Base-by-base conservation (phyloP, 64 coral and sea anemone species). In the Dendrophyllia cribrosa region DNA sequence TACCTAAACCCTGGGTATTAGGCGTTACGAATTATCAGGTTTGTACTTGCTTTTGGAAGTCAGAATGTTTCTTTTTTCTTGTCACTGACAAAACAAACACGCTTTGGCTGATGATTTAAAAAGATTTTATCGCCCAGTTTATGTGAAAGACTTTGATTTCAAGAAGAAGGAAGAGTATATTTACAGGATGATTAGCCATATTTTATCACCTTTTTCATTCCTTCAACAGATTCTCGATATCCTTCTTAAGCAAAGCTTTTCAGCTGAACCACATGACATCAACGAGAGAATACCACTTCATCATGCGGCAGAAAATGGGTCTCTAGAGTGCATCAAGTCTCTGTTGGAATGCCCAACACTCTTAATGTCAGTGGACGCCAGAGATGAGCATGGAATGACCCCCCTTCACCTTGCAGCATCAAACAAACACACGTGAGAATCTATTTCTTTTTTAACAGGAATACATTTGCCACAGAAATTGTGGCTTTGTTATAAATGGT, bases 261-360 rank as follows among this genome's bases (percentile, higher is more conserved):
- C 9, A 20, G 3, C 46, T 0, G 47, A 23, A 48, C 61, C 66
- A 51, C 15, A 65, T 6, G 80, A 84, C 20, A 67, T 67, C 3
- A 68, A 84, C 16, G 61, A 62, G 9, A 68, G 61, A 45, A 68
- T 84, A 67, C 80, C 80, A 45, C 60, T 84, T 21, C 80, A 84
- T 21, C 44, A 22, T 84, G 80, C 80, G 10, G 80, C 80, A 21
- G 80, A 84, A 84, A 84, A 66, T 84, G 80, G 80, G 13, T 84
- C 80, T 6, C 13, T 84, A 9, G 80, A 84, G 45, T 84, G 61
- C 21, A 47, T 84, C 3, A 46, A 67, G 20, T 65, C 80, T 50
- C 80, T 84, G 19, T 15, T 84, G 17, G 67, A 45, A 67, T 84
- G 62, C 11, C 19, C 63, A 22, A 23, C 20, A 44, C 61, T 84